phyloP scores from a whole-genome alignment of 1,140 invertebrate species.

The Drosophila trapezifrons region DNA sequence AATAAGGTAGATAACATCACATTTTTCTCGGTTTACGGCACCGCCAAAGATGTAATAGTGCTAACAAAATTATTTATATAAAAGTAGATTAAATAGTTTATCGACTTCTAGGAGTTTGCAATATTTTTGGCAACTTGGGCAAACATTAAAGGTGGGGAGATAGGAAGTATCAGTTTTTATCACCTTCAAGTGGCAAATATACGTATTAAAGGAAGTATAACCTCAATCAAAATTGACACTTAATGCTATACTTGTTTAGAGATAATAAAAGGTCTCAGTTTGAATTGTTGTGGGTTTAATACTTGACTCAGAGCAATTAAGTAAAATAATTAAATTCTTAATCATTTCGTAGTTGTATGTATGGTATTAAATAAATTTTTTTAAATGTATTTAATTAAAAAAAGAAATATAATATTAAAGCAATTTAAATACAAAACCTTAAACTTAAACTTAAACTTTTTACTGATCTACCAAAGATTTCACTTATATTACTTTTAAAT shows the following conservation, averaged over 20 bases:
- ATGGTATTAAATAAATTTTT: no score
- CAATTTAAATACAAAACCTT: no score
- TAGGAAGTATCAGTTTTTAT: background rate
- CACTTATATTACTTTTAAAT: no score
- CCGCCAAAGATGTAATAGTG: background rate
- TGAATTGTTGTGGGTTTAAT: background rate
- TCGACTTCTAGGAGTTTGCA: background rate
- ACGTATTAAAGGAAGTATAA: background rate
- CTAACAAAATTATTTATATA: background rate
- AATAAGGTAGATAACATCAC: constrained; percentile 20
- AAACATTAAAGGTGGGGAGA: background rate
- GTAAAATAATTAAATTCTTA: no score
- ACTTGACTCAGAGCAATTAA: background rate
- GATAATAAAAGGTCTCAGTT: background rate
- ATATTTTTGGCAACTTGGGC: background rate
- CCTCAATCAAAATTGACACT: background rate
- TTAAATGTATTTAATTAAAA: no score
- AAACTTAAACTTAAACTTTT: no score
- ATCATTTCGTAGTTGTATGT: no score
- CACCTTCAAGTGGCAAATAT: background rate
- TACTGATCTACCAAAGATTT: no score
- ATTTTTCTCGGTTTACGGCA: background rate
- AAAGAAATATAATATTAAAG: no score
- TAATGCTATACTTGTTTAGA: background rate
- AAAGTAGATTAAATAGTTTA: background rate